phyloP scores from a whole-genome alignment of 2,888 invertebrate genomes.

The Drosophila anomalata region DNA sequence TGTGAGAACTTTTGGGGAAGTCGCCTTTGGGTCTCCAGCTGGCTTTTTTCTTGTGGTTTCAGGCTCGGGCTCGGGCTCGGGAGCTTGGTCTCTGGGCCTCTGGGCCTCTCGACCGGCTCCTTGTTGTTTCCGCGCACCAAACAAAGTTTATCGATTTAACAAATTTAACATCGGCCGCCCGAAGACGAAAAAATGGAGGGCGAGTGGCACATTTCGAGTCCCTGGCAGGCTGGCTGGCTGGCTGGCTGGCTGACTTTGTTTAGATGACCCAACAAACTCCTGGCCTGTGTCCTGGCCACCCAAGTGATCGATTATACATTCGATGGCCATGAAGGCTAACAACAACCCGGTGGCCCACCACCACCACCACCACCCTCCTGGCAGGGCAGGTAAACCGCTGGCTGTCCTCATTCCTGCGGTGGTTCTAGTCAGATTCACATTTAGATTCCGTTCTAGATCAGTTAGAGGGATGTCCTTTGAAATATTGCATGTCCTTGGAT shows the following conservation, averaged over 20 bases:
- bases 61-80: not conserved
- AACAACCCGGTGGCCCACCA: slow-evolving; percentile 16
- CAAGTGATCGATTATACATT: slow-evolving; percentile 77
- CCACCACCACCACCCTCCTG: not conserved
- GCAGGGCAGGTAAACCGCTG: slow-evolving; percentile 18
- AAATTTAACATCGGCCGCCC: slow-evolving; percentile 59
- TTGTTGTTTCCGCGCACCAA: slow-evolving; percentile 77
- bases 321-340: slow-evolving; percentile 77
- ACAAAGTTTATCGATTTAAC: slow-evolving; percentile 79
- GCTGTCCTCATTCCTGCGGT: slow-evolving; percentile 42
- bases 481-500: not conserved
- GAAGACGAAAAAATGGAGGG: slow-evolving; percentile 19
- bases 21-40: slow-evolving; percentile 8
- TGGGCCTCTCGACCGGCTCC: slow-evolving; percentile 65
- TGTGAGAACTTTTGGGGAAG: slow-evolving; percentile 5
- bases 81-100: slow-evolving; percentile 20
- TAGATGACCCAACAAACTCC: slow-evolving; percentile 78
- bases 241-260: slow-evolving; percentile 62
- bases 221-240: not conserved
- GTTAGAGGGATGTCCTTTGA: slow-evolving; percentile 11
- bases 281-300: slow-evolving; percentile 52
- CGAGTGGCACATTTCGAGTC: slow-evolving; percentile 71
- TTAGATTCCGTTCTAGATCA: not conserved
- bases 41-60: slow-evolving; percentile 15
- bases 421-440: not conserved